phyloP scores from a whole-genome alignment of 1,140 invertebrate genomes.

The Penaeus chinensis region DNA sequence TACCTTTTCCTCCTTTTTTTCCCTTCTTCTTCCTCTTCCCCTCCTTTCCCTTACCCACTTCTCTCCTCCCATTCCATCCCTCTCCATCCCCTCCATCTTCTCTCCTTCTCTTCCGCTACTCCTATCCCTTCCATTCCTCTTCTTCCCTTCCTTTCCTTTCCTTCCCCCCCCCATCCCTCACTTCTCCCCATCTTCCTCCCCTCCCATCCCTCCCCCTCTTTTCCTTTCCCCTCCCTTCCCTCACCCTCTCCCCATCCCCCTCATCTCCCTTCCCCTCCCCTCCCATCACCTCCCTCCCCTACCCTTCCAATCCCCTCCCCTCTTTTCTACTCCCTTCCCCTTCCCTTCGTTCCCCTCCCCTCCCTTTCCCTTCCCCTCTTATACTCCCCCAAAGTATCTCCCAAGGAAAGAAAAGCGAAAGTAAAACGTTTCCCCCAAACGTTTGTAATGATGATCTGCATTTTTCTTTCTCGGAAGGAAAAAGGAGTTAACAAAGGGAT shows the following conservation, averaged over 20 bases:
- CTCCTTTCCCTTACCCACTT: background rate
- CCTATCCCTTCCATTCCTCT: background rate
- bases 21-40: background rate
- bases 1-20: background rate
- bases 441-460: too few species aligned
- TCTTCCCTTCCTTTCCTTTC: too few species aligned
- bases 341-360: background rate
- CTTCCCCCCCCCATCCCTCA: background rate
- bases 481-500: too few species aligned
- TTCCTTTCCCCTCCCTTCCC: background rate
- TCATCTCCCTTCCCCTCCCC: background rate
- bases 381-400: too few species aligned
- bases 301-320: background rate
- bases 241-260: too few species aligned
- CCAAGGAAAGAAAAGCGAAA: too few species aligned
- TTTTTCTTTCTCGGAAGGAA: too few species aligned
- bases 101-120: background rate
- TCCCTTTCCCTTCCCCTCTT: too few species aligned
- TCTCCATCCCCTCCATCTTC: background rate
- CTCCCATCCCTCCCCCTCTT: background rate
- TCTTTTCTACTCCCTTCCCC: background rate
- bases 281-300: background rate
- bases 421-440: too few species aligned
- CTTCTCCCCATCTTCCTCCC: background rate
- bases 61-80: background rate